Base-by-base conservation (phyloP, 2,888 invertebrate genomes). In the Drosophila lacicola region DNA sequence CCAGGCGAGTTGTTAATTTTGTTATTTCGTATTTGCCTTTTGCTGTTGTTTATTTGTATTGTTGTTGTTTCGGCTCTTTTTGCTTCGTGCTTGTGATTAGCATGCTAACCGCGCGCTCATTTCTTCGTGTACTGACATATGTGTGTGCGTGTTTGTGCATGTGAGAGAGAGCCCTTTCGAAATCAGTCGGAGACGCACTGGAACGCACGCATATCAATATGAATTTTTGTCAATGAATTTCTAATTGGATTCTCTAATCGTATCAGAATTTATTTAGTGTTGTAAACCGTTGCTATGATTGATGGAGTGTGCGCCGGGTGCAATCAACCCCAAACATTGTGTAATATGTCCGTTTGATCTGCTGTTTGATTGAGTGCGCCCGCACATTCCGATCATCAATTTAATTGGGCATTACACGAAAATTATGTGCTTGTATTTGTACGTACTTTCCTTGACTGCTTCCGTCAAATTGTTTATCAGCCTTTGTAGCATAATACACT, bases 221-320 rank as follows among this genome's bases (percentile, higher is more conserved):
- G 57, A 60, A 56, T 78, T 74, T 68, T 73, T 53, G 68, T 85
- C 79, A 85, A 82, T 76, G 68, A 70, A 63, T 69, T 74, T 74
- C 67, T 76, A 88, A 85, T 82, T 85, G 68, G 34, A 11, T 33
- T 44, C 8, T 57, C n/a, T 29, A 14, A 44, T 33, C 9, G n/a
- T 34, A 21, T 34, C 58, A 49, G 61, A 8, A 44, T 55, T 65
- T 53, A 56, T 53, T 41, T 56, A 54, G 54, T 62, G 62, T 56
- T 60, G 45, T 46, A 41, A 67, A 72, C 66, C 41, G 54, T 34
- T 4, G 33, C 33, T 47, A 61, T 62, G 73, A 66, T 77, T 66
- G 47, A 72, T 71, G 56, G 37, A 36, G 37, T 33, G 25, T 53
- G 45, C 14, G 36, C 9, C 14, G 25, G 21, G 33, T 34, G 9